Evolutionary conservation across 2,888 invertebrate genomes (phyloP).

Genomic region (Flexamia atlantica): DNA sequence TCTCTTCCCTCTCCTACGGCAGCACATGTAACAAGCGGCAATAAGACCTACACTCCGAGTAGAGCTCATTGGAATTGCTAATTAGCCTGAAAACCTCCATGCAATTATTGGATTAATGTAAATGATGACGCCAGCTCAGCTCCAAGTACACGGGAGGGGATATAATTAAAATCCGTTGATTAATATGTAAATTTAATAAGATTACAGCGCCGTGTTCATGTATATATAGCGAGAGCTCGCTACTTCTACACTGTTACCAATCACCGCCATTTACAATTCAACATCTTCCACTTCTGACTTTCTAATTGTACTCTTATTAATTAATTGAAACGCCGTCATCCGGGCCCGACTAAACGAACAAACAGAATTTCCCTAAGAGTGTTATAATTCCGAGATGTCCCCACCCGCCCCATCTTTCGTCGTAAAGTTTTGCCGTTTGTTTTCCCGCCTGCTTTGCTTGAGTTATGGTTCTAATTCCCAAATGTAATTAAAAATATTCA

Average conservation of each 20-base stretch:
- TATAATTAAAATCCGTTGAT: constrained; percentile 99
- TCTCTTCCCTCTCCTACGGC: constrained; percentile 50
- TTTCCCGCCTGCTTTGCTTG: constrained; percentile 50
- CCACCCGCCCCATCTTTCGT: constrained; percentile 41
- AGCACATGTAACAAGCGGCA: constrained; percentile 61
- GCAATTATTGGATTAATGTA: constrained; percentile 97
- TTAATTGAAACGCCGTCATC: constrained; percentile 57
- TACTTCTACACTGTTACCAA: constrained; percentile 60
- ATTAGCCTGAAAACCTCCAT: constrained; percentile 89
- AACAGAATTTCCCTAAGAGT: constrained; percentile 59
- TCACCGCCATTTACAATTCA: constrained; percentile 60
- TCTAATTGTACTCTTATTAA: constrained; percentile 60
- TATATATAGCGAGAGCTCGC: constrained; percentile 69
- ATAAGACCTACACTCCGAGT: constrained; percentile 60
- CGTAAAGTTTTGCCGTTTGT: constrained; percentile 52
- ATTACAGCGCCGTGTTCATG: constrained; percentile 86
- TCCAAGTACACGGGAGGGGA: constrained; percentile 76
- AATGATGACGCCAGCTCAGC: constrained; percentile 83
- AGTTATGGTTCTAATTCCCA: constrained; percentile 55
- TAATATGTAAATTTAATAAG: constrained; percentile 99
- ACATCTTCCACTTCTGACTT: constrained; percentile 60
- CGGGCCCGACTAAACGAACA: constrained; percentile 55
- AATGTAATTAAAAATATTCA: constrained; percentile 59
- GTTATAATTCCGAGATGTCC: constrained; percentile 59
- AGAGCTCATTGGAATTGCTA: constrained; percentile 91